Evolutionary conservation across 2,797 vertebrate genomes (phyloP).

Genomic region (Myotis myotis): DNA sequence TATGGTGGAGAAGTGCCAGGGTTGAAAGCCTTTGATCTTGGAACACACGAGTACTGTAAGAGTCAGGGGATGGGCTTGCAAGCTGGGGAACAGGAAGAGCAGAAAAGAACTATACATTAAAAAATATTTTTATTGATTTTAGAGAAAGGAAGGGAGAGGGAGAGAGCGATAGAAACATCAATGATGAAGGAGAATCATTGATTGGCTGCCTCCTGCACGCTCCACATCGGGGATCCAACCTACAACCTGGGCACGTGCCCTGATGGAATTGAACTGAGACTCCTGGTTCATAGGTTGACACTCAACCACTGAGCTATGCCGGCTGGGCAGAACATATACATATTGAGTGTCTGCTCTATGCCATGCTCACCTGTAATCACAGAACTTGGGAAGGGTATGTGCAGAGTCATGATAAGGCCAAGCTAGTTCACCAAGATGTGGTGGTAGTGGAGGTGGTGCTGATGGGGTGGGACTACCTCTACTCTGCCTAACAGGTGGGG

Average conservation of each 20-base stretch:
- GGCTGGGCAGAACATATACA: too few species aligned
- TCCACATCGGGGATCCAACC: too few species aligned
- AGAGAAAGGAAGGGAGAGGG: too few species aligned
- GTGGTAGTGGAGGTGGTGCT: neutral
- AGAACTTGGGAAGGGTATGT: neutral
- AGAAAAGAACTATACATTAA: neutral
- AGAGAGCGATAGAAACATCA: too few species aligned
- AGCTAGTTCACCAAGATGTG: neutral
- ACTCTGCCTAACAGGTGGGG: neutral
- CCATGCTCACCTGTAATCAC: neutral
- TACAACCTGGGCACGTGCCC: too few species aligned
- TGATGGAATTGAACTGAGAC: too few species aligned
- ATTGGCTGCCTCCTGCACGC: too few species aligned
- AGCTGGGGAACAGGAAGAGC: neutral
- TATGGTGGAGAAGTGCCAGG: neutral
- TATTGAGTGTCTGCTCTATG: fast-evolving
- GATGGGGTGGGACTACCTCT: neutral
- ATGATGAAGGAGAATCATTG: too few species aligned
- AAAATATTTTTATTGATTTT: too few species aligned
- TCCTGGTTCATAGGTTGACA: too few species aligned
- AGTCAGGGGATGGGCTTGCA: neutral
- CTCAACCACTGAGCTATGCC: too few species aligned
- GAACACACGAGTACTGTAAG: neutral
- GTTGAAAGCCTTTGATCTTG: neutral
- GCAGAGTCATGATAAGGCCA: neutral